Evolutionary conservation across 30 jellyfish, hydroid and myxozoan species (phyloP).

Genomic region (Turritopsis rubra): DNA sequence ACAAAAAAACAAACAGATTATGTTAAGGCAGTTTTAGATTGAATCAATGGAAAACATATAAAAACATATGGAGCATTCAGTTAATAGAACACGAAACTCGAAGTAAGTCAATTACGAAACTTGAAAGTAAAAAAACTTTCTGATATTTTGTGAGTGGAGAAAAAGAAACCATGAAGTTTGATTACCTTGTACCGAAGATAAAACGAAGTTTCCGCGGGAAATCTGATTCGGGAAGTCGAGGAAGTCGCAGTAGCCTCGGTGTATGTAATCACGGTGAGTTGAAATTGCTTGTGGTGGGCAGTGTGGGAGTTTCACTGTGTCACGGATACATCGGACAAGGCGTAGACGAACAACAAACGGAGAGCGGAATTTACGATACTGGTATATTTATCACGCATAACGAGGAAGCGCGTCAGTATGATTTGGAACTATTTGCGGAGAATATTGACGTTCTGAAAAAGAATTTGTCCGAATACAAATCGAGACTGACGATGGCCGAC

Average conservation of each 20-base stretch:
- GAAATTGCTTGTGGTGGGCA: neutral
- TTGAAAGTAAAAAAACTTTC: too few relatives aligned
- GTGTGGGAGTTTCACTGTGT: neutral
- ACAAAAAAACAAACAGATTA: too few relatives aligned
- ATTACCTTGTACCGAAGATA: neutral
- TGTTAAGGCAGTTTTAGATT: too few relatives aligned
- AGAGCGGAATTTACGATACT: neutral
- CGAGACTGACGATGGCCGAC: neutral
- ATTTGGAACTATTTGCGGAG: neutral
- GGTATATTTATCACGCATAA: neutral
- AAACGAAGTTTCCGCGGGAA: neutral
- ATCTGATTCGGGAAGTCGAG: neutral
- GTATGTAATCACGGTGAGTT: conserved; percentile 15
- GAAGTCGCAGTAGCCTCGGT: neutral
- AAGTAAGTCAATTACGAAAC: too few relatives aligned
- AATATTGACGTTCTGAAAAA: neutral
- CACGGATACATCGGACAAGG: neutral
- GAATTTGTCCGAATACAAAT: neutral
- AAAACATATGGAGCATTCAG: too few relatives aligned
- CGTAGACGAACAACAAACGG: neutral
- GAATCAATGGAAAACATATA: too few relatives aligned
- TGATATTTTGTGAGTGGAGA: too few relatives aligned
- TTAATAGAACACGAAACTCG: neutral
- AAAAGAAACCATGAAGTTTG: neutral
- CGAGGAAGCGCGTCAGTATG: neutral